A percentile compares a stretch with the other conserved stretches of the same genome.
Conservation (phyloP, 2,797 vertebrate genomes). For the Novumbra hubbsi region DNA sequence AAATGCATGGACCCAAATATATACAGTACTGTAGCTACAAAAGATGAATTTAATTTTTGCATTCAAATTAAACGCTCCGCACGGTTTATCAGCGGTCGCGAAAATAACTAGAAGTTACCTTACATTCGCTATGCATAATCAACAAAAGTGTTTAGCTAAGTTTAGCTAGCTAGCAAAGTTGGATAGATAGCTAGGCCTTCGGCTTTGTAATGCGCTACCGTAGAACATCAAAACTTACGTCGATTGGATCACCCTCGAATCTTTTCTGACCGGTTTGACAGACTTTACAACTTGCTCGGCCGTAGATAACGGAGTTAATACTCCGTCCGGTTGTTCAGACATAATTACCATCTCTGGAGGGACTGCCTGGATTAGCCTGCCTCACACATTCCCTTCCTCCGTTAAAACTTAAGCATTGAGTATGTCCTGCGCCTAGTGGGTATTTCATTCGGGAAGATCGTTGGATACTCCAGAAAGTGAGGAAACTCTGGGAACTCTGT, state of each 20-base stretch:
- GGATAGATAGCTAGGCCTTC: slow-evolving; percentile 21
- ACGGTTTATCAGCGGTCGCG: neutral
- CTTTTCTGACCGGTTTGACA: slow-evolving; percentile 33
- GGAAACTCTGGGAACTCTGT: too few relatives aligned
- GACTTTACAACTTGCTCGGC: slow-evolving; percentile 49
- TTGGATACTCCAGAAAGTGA: slow-evolving; percentile 30
- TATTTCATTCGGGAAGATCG: slow-evolving; percentile 52
- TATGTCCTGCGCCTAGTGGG: slow-evolving; percentile 19
- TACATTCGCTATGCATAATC: neutral
- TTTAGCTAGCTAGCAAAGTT: neutral
- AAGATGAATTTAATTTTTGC: neutral
- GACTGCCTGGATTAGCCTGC: slow-evolving; percentile 15
- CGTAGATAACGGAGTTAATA: slow-evolving; percentile 46
- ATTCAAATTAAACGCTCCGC: neutral
- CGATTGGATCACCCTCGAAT: slow-evolving; percentile 54
- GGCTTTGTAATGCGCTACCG: neutral
- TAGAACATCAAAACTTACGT: slow-evolving; percentile 57
- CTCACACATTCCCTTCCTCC: slow-evolving; percentile 17
- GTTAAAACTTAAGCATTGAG: slow-evolving; percentile 21
- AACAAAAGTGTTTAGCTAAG: neutral
- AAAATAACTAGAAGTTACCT: neutral
- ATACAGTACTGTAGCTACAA: neutral
- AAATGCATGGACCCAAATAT: neutral
- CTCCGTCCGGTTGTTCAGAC: slow-evolving; percentile 63
- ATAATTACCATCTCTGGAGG: slow-evolving; percentile 55